Base-by-base conservation (phyloP, 1,140 invertebrate species). In the Eriocheir sinensis region DNA sequence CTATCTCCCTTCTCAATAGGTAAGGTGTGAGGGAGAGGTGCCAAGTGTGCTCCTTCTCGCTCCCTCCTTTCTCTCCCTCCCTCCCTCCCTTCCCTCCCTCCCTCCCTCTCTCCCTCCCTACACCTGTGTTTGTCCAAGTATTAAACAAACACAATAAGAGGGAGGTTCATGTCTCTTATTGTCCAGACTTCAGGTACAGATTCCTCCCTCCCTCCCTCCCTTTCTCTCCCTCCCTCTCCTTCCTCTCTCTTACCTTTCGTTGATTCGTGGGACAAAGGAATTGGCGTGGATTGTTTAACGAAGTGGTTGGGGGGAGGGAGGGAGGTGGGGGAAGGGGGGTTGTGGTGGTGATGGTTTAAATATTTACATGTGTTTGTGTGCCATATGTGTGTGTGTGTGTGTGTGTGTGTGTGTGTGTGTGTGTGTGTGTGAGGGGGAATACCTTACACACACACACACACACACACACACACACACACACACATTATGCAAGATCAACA, bases 101-200 rank as follows among this genome's bases (percentile, higher is more conserved):
- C 32, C n/a, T n/a, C n/a, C n/a, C n/a, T n/a, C n/a, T n/a, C n/a
- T n/a, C n/a, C n/a, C n/a, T n/a, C n/a, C 86, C 86, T 40, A 36
- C 48, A 53, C 48, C 40, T 17, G 15, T 89, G 41, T 89, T 38
- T 89, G 9, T 48, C 8, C 40, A 89, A 89, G 88, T 89, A 89
- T 89, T 53, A 89, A 32, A n/a, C 88, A 40, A 30, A 89, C 88
- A 48, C 88, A 89, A 44, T 48, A 40, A 27, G 86, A 89, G 88
- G 15, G 88, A 53, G 30, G 17, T 89, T 53, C 34, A 48, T 89
- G 44, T 89, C 41, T 32, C 27, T 30, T 53, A 89, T 89, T 89
- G 88, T 89, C 88, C 60, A 53, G 41, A 53, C 48, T 89, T 89
- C 88, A 89, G 88, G 27, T 89, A 53, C 88, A 89, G 41, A 27